A percentile compares a stretch with the other conserved stretches of the same genome.
These are phyloP conservation scores for Trinorchestia longiramus DNA, from an alignment of 1,140 invertebrate species.

Conservation along the genomic window DNA sequence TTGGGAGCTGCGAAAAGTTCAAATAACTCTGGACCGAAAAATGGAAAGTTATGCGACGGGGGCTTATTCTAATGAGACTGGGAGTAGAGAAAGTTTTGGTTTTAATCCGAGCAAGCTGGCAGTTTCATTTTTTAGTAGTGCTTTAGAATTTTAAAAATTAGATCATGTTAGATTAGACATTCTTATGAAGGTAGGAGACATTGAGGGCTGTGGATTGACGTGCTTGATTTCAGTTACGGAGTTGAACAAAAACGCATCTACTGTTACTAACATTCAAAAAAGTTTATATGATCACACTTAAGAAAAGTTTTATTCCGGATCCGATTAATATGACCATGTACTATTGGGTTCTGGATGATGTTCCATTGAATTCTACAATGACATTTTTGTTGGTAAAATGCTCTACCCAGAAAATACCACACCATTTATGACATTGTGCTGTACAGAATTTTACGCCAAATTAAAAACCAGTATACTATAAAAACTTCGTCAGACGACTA, in stretches of 20 bases:
- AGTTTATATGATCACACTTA: not conserved
- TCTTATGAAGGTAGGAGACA: not conserved
- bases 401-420: not conserved
- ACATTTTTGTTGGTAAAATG: not conserved
- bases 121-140: not conserved
- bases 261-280: not conserved
- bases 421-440: not conserved
- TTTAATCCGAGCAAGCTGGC: not conserved
- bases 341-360: too few relatives aligned
- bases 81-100: not conserved
- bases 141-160: not conserved
- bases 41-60: not conserved
- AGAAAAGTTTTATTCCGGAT: not conserved
- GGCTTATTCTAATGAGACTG: not conserved
- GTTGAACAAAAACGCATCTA: not conserved
- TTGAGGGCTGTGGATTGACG: not conserved
- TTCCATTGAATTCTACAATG: not conserved
- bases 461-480: not conserved
- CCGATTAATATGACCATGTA: not conserved
- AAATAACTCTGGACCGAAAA: not conserved
- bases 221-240: not conserved
- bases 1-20: not conserved
- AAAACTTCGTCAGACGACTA: not conserved
- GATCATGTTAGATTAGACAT: not conserved
- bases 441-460: not conserved